These are phyloP conservation scores for Epinephelus fuscoguttatus DNA, from an alignment of 2,113 vertebrate species.

Conservation along the genomic window DNA sequence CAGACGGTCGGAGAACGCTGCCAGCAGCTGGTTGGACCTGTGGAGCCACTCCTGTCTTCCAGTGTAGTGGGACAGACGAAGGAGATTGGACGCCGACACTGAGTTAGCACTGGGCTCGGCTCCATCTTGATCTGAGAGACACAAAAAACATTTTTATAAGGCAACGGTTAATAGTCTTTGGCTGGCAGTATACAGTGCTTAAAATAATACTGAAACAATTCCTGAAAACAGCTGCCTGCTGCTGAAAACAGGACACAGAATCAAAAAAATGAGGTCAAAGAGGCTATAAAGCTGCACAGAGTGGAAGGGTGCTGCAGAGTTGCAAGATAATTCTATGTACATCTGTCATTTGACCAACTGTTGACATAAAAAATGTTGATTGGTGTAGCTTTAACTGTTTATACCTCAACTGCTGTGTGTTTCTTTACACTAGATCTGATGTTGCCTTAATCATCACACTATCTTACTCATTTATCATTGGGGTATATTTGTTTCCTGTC, in stretches of 20 bases:
- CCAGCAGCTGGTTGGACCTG: slow-evolving; percentile 86
- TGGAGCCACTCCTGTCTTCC: slow-evolving; percentile 88
- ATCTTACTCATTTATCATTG: not conserved
- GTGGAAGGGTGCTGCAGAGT: too few species aligned
- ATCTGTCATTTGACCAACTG: too few species aligned
- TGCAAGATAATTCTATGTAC: too few species aligned
- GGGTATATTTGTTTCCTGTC: not conserved
- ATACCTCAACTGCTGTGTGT: too few species aligned
- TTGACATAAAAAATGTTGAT: too few species aligned
- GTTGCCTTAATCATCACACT: too few species aligned
- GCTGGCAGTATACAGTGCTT: not conserved
- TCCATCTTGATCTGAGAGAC: slow-evolving; percentile 91
- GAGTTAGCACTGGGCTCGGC: slow-evolving; percentile 95
- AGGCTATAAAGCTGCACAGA: too few species aligned
- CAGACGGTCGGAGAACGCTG: slow-evolving; percentile 91
- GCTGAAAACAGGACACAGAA: too few species aligned
- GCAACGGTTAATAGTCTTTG: not conserved
- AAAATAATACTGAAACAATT: not conserved
- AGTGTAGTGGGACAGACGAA: slow-evolving; percentile 89
- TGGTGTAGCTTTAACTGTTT: too few species aligned
- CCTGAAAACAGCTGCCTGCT: too few species aligned
- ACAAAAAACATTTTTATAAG: not conserved
- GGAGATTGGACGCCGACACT: slow-evolving; percentile 88
- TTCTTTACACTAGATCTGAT: too few species aligned
- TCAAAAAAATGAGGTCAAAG: too few species aligned